phyloP scores from a whole-genome alignment of 2,113 vertebrate species.

The Aegithalos caudatus region DNA sequence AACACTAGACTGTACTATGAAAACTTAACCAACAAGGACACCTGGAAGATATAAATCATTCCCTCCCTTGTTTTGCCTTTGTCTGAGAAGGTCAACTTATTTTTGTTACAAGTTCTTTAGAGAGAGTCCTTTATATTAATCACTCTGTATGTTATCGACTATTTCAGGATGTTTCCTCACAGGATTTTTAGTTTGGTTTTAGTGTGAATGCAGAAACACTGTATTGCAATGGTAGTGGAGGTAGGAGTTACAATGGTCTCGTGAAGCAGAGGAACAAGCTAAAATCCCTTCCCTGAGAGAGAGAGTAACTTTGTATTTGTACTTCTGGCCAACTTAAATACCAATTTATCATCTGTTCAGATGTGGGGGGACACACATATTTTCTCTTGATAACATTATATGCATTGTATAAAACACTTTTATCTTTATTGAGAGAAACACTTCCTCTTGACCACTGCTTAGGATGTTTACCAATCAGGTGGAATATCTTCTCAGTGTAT shows the following conservation, averaged over 20 bases:
- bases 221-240: background rate
- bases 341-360: rapidly evolving
- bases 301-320: background rate
- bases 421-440: background rate
- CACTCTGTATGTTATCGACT: background rate
- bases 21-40: background rate
- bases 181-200: background rate
- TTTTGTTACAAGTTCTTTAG: background rate
- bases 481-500: background rate
- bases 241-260: background rate
- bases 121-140: background rate
- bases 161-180: background rate
- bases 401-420: background rate
- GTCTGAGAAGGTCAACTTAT: background rate
- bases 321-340: background rate
- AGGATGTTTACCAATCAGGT: background rate
- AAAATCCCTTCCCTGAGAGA: background rate
- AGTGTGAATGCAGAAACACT: background rate
- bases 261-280: background rate
- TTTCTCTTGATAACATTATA: background rate
- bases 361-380: too few relatives aligned
- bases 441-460: background rate
- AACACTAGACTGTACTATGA: background rate
- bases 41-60: background rate
- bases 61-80: background rate